A percentile compares a stretch with the other conserved stretches of the same genome.
Evolutionary conservation across 2,888 invertebrate genomes (phyloP).

Genomic region (Lepetodrilus schrolli): DNA sequence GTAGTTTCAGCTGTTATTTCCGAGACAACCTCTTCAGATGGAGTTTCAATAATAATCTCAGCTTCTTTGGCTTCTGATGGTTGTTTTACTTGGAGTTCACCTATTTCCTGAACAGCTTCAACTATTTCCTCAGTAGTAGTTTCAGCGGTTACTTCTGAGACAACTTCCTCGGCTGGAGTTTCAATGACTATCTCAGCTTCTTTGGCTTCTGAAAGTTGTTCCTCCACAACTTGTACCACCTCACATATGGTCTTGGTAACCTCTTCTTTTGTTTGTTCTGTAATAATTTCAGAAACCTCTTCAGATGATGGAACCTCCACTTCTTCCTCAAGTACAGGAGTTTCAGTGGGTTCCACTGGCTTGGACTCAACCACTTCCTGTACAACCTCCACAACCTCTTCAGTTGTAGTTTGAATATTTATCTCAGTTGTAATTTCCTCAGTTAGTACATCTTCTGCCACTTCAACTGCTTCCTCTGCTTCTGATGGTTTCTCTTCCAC

Average conservation of each 20-base stretch:
- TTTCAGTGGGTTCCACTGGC: not conserved
- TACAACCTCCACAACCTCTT: conserved; percentile 19
- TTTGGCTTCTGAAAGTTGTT: conserved; percentile 33
- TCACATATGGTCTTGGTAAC: conserved; percentile 27
- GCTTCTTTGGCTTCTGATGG: conserved; percentile 34
- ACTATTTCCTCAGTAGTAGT: conserved; percentile 17
- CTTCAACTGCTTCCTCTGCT: conserved; percentile 36
- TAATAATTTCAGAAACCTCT: not conserved
- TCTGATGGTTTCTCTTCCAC: conserved; percentile 45
- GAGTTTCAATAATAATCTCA: conserved; percentile 40
- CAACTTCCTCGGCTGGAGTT: not conserved
- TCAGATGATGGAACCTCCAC: conserved; percentile 10
- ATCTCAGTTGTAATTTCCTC: conserved; percentile 38
- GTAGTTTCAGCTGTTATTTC: not conserved
- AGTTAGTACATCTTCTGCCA: conserved; percentile 32
- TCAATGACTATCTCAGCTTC: conserved; percentile 31
- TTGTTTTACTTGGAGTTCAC: conserved; percentile 30
- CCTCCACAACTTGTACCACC: not conserved
- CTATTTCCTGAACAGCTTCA: conserved; percentile 20
- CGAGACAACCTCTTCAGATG: not conserved
- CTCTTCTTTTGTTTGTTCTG: conserved; percentile 29
- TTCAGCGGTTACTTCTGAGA: not conserved
- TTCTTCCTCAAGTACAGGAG: conserved; percentile 20
- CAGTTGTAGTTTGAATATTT: conserved; percentile 34
- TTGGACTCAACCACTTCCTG: conserved; percentile 16